Evolutionary conservation across 2,113 vertebrate genomes (phyloP).

Genomic region (Prunella himalayana): DNA sequence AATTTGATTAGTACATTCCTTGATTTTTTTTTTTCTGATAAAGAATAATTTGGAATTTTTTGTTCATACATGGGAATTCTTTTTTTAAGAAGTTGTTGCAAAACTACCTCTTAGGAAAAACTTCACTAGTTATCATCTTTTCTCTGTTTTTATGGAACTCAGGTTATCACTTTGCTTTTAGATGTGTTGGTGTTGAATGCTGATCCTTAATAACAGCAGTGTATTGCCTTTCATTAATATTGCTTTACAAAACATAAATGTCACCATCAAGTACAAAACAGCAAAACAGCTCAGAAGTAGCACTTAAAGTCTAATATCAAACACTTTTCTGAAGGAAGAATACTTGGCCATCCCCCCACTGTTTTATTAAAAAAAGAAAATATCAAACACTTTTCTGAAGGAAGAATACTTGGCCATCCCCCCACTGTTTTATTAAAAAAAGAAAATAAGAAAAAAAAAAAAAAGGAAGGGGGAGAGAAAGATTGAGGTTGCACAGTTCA

Average conservation of each 20-base stretch:
- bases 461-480: rapidly evolving
- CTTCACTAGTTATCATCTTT: not conserved
- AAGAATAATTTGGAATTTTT: not conserved
- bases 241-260: not conserved
- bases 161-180: not conserved
- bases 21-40: not conserved
- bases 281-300: not conserved
- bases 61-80: not conserved
- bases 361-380: not conserved
- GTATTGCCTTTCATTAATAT: not conserved
- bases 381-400: not conserved
- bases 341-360: not conserved
- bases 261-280: not conserved
- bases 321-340: not conserved
- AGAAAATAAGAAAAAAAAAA: too few species aligned
- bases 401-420: not conserved
- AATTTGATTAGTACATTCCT: not conserved
- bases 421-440: not conserved
- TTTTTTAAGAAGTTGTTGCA: not conserved
- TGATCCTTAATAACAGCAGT: not conserved
- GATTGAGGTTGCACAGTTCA: not conserved
- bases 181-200: not conserved
- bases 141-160: not conserved
- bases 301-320: not conserved
- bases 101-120: not conserved